Evolutionary conservation across 2,888 invertebrate genomes (phyloP).

Genomic region (Cryptophagus acutangulus): DNA sequence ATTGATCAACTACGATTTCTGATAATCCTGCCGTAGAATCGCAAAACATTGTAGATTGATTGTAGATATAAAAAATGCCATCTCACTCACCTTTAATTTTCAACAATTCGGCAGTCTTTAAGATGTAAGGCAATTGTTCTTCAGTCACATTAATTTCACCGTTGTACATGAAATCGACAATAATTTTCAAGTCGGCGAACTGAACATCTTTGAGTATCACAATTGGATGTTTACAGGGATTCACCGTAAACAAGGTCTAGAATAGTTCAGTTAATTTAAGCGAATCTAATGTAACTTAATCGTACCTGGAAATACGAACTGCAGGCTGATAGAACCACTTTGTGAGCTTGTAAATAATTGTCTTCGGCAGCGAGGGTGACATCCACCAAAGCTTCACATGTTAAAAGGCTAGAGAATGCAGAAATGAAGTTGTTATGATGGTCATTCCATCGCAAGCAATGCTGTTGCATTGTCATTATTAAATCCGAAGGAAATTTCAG

Average conservation of each 20-base stretch:
- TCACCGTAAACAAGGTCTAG: slow-evolving; percentile 75
- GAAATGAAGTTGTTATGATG: slow-evolving; percentile 91
- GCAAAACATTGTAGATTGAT: slow-evolving; percentile 6
- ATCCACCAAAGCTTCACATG: slow-evolving; percentile 80
- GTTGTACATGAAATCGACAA: slow-evolving; percentile 90
- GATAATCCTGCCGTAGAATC: slow-evolving; percentile 55
- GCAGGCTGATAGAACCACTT: slow-evolving; percentile 84
- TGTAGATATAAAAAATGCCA: no score
- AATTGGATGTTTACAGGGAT: slow-evolving; percentile 85
- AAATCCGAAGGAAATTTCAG: no score
- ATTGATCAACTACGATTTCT: slow-evolving; percentile 77
- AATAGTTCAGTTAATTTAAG: no score
- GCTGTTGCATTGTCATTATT: slow-evolving; percentile 49
- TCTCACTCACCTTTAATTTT: slow-evolving; percentile 66
- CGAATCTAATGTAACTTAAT: no score
- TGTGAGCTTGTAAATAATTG: slow-evolving; percentile 80
- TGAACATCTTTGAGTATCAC: slow-evolving; percentile 86
- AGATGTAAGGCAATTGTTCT: slow-evolving; percentile 73
- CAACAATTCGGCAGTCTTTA: slow-evolving; percentile 78
- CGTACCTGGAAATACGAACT: slow-evolving; percentile 87
- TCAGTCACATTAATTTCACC: slow-evolving; percentile 90
- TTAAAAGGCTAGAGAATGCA: slow-evolving; percentile 77
- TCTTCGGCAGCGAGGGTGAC: slow-evolving; percentile 90
- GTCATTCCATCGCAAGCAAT: slow-evolving; percentile 76
- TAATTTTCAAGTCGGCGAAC: slow-evolving; percentile 76